These are phyloP conservation scores for Brachyopa scutellaris DNA, from an alignment of 2,888 invertebrate species.

Conservation along the genomic window DNA sequence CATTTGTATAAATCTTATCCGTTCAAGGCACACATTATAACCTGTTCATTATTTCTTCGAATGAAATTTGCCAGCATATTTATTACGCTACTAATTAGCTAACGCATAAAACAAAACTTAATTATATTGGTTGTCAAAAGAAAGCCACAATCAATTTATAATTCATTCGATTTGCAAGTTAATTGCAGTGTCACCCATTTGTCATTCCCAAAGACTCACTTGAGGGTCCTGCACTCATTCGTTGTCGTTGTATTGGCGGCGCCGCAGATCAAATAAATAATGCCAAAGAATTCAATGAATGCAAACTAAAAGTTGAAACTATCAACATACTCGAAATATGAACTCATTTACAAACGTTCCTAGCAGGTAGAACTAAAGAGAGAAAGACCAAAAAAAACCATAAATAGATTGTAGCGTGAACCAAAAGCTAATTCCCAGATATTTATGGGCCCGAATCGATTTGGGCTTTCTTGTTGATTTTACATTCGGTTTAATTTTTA, in stretches of 20 bases:
- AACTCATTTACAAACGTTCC: too few species aligned
- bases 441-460: slow-evolving; percentile 31
- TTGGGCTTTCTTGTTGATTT: slow-evolving; percentile 23
- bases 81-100: too few species aligned
- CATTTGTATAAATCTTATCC: too few species aligned
- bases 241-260: neutral
- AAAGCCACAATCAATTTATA: slow-evolving; percentile 30
- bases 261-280: neutral
- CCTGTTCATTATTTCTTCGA: too few species aligned
- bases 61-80: too few species aligned
- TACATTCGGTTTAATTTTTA: slow-evolving; percentile 25
- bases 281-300: slow-evolving; percentile 6
- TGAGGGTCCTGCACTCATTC: neutral
- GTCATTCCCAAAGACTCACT: slow-evolving; percentile 6
- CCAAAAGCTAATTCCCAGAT: slow-evolving; percentile 1
- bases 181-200: slow-evolving; percentile 37
- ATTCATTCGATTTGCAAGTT: slow-evolving; percentile 25
- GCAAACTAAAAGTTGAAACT: slow-evolving; percentile 4
- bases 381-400: too few species aligned
- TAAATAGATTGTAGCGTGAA: too few species aligned
- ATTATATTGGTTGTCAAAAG: neutral
- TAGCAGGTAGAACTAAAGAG: too few species aligned
- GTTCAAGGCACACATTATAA: too few species aligned
- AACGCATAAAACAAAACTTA: too few species aligned
- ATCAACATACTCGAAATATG: too few species aligned